These are phyloP conservation scores for Papilio demoleus DNA, from an alignment of 2,888 invertebrate species.

Conservation along the genomic window DNA sequence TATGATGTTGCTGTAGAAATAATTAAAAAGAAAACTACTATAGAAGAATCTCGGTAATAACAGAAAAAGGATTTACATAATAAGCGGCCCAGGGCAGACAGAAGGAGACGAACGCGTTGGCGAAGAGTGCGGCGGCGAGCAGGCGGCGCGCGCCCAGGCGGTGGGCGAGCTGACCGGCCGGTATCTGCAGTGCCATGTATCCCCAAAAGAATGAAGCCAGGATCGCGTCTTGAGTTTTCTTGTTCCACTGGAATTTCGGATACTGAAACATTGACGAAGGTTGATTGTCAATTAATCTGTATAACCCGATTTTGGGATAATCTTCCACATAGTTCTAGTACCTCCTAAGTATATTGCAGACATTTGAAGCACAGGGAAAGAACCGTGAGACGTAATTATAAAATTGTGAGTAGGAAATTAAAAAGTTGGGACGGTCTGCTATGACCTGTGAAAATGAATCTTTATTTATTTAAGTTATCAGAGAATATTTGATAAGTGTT, in stretches of 20 bases:
- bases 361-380: neutral
- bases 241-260: constrained; percentile 81
- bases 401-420: neutral
- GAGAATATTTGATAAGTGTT: neutral
- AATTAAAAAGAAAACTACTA: neutral
- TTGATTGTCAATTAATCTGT: neutral
- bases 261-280: constrained; percentile 56
- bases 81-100: constrained; percentile 87
- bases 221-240: constrained; percentile 74
- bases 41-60: neutral
- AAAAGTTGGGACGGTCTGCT: neutral
- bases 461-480: neutral
- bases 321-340: no score
- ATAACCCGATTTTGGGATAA: no score
- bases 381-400: neutral
- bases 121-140: constrained; percentile 78
- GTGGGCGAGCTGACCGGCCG: constrained; percentile 87
- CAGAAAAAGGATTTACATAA: constrained; percentile 64
- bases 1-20: neutral
- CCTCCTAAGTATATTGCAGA: neutral
- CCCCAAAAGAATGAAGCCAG: constrained; percentile 85
- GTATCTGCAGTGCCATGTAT: constrained; percentile 89
- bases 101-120: constrained; percentile 86
- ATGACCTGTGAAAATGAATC: neutral
- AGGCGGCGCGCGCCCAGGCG: constrained; percentile 88